A percentile compares a stretch with the other conserved stretches of the same genome.
Evolutionary conservation across 2,113 vertebrate genomes (phyloP).

Genomic region (Maylandia zebra): DNA sequence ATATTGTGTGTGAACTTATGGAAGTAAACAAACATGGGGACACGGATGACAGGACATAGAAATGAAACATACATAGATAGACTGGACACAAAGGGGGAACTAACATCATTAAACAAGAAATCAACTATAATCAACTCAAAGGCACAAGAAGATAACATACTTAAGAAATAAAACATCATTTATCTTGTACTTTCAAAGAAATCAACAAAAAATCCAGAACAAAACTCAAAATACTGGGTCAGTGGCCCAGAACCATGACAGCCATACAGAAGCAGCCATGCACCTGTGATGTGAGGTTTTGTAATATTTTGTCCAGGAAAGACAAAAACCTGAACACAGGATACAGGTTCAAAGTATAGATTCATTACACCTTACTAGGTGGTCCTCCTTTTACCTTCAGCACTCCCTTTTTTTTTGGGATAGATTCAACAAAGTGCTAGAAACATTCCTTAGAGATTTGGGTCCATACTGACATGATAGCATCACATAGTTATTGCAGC

Average conservation of each 20-base stretch:
- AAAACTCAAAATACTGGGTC: background rate
- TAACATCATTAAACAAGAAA: background rate
- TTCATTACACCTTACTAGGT: background rate
- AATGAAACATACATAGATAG: background rate
- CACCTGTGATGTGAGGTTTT: background rate
- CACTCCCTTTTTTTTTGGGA: background rate
- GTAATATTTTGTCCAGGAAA: background rate
- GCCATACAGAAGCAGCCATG: background rate
- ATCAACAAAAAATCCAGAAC: background rate
- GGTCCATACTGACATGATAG: background rate
- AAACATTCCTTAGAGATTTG: background rate
- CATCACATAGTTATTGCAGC: background rate
- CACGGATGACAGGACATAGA: fast-evolving
- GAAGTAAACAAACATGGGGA: background rate
- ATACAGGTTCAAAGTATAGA: background rate
- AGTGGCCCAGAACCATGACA: background rate
- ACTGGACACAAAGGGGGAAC: background rate
- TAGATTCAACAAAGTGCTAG: background rate
- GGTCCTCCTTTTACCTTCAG: background rate
- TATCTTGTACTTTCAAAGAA: background rate
- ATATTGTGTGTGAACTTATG: background rate
- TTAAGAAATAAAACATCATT: background rate
- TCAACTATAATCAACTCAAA: background rate
- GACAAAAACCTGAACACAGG: fast-evolving
- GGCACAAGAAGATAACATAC: background rate